phyloP scores from a whole-genome alignment of 2,797 vertebrate genomes.

The Myotis planiceps region DNA sequence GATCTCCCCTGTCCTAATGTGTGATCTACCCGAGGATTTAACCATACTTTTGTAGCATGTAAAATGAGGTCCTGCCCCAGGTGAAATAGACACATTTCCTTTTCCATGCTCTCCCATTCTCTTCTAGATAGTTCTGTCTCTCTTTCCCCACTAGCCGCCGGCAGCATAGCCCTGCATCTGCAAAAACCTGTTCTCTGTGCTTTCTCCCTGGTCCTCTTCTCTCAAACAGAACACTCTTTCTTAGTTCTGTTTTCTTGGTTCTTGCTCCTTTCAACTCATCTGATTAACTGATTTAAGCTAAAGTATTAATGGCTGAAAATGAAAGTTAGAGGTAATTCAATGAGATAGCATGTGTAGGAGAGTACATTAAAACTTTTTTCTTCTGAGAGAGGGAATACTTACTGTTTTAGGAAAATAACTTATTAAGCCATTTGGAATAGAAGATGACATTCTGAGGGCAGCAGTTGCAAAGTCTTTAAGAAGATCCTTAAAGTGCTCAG shows the following conservation, averaged over 20 bases:
- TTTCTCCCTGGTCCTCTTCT: neutral
- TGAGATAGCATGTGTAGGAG: neutral
- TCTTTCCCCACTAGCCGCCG: neutral
- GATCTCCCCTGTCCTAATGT: neutral
- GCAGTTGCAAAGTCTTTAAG: neutral
- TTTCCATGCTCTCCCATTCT: neutral
- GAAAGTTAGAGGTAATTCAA: neutral
- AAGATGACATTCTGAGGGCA: neutral
- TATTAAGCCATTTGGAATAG: neutral
- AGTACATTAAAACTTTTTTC: neutral
- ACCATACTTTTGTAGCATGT: neutral
- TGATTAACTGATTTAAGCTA: slow-evolving; percentile 6
- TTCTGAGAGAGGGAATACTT: neutral
- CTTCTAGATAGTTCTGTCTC: neutral
- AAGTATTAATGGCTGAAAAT: slow-evolving; percentile 8
- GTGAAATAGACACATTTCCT: neutral
- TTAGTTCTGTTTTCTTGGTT: neutral
- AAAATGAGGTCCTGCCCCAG: neutral
- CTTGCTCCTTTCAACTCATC: neutral
- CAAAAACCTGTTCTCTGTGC: neutral
- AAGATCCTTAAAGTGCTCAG: neutral
- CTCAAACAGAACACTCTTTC: neutral
- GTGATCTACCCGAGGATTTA: neutral
- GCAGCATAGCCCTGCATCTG: neutral
- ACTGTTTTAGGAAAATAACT: neutral